These are phyloP conservation scores for Pseudolycoriella hygida DNA, from an alignment of 2,888 invertebrate genomes.

Conservation along the genomic window DNA sequence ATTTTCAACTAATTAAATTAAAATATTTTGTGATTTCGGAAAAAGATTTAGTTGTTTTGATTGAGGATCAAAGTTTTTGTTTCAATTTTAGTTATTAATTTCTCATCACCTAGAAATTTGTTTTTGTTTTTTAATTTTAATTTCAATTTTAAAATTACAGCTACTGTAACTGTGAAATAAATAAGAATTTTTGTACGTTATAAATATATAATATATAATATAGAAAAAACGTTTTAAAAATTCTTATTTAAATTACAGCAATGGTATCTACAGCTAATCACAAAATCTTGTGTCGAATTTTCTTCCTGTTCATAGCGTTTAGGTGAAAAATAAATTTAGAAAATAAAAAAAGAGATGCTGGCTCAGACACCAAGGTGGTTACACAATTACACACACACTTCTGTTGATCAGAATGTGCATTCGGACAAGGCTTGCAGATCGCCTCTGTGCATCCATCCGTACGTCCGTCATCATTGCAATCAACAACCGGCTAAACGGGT, in stretches of 20 bases:
- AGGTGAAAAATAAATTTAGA: slow-evolving; percentile 2
- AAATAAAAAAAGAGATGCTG: neutral
- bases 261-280: slow-evolving; percentile 6
- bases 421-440: no score
- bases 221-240: no score
- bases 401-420: no score
- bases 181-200: no score
- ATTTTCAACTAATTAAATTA: neutral
- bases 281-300: slow-evolving; percentile 6
- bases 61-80: neutral
- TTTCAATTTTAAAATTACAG: neutral
- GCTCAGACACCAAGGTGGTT: neutral
- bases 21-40: slow-evolving; percentile 2
- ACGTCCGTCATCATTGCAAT: no score
- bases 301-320: slow-evolving; percentile 6
- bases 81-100: neutral
- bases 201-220: no score
- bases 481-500: no score
- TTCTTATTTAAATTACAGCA: no score
- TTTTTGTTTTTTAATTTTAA: neutral
- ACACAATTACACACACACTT: neutral
- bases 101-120: no score
- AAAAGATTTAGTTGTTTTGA: neutral
- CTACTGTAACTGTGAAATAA: no score
- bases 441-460: no score